phyloP scores from a whole-genome alignment of 2,888 invertebrate species.

The Vesta saturnalis region DNA sequence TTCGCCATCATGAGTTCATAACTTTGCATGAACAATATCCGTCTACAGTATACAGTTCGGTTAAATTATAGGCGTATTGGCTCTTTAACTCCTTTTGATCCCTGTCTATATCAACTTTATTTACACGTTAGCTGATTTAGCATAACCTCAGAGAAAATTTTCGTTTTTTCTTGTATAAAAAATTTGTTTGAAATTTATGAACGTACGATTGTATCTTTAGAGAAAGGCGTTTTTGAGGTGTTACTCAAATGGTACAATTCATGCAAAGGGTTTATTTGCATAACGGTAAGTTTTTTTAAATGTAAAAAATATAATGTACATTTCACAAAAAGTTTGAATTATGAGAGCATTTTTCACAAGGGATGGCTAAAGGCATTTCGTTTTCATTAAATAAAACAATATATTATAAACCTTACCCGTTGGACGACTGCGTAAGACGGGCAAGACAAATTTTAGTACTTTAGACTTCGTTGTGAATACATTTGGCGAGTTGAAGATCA shows the following conservation, averaged over 20 bases:
- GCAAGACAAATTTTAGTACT: conserved; percentile 55
- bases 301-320: conserved; percentile 25
- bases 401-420: conserved; percentile 56
- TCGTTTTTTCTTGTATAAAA: background rate
- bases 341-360: conserved; percentile 46
- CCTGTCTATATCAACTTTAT: conserved; percentile 29
- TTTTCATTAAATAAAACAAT: conserved; percentile 59
- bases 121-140: conserved; percentile 19
- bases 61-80: conserved; percentile 35
- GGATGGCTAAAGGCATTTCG: conserved; percentile 51
- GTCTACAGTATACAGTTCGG: conserved; percentile 24
- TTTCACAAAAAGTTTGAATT: conserved; percentile 42
- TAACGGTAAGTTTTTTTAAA: conserved; percentile 21
- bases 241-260: background rate
- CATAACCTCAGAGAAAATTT: background rate
- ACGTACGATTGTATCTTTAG: background rate
- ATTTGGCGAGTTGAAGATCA: conserved; percentile 50
- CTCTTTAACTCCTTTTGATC: conserved; percentile 29
- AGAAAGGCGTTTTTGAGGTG: background rate
- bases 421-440: conserved; percentile 53
- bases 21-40: conserved; percentile 34
- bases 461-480: conserved; percentile 48
- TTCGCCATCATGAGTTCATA: conserved; percentile 33
- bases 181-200: background rate
- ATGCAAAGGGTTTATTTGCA: conserved; percentile 7